These are phyloP conservation scores for Meloidogyne exigua DNA, from an alignment of 1,140 invertebrate genomes.

Conservation along the genomic window DNA sequence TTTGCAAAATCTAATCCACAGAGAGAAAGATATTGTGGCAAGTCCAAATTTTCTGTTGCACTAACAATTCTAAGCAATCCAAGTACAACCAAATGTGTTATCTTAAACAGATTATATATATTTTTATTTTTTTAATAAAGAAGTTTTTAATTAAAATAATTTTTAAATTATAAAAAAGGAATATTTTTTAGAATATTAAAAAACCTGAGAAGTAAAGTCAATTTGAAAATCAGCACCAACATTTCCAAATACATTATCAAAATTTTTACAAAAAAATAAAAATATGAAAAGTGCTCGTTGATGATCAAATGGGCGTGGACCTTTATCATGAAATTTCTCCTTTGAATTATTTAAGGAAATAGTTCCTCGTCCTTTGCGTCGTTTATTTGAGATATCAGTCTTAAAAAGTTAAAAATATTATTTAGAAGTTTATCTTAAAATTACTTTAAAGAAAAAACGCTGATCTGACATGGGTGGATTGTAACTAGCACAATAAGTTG, in stretches of 20 bases:
- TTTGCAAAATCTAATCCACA: slow-evolving; percentile 29
- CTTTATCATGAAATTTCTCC: slow-evolving; percentile 34
- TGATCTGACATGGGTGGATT: slow-evolving; percentile 29
- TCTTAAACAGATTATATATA: background rate
- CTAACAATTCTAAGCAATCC: slow-evolving; percentile 14
- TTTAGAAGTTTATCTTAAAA: background rate
- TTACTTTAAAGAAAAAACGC: slow-evolving; percentile 27
- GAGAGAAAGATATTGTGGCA: slow-evolving; percentile 28
- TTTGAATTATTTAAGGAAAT: background rate
- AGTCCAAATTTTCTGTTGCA: slow-evolving; percentile 30
- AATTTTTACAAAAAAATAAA: slow-evolving; percentile 27
- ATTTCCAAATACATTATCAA: background rate
- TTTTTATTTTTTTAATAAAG: too few relatives aligned
- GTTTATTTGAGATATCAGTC: slow-evolving; percentile 9
- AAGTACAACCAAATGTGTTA: slow-evolving; percentile 6
- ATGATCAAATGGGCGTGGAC: slow-evolving; percentile 29
- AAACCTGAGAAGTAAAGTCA: slow-evolving; percentile 3
- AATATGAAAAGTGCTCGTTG: slow-evolving; percentile 36
- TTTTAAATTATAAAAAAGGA: too few relatives aligned
- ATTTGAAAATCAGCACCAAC: slow-evolving; percentile 1
- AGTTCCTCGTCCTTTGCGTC: background rate
- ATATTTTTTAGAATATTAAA: too few relatives aligned
- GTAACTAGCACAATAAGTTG: slow-evolving; percentile 40
- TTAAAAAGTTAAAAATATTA: slow-evolving; percentile 14
- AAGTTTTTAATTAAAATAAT: too few relatives aligned